Evolutionary conservation across 2,113 vertebrate species (phyloP), one percentile per base, ranked within the genome.

Genomic region (Pachypanchax playfairii): DNA sequence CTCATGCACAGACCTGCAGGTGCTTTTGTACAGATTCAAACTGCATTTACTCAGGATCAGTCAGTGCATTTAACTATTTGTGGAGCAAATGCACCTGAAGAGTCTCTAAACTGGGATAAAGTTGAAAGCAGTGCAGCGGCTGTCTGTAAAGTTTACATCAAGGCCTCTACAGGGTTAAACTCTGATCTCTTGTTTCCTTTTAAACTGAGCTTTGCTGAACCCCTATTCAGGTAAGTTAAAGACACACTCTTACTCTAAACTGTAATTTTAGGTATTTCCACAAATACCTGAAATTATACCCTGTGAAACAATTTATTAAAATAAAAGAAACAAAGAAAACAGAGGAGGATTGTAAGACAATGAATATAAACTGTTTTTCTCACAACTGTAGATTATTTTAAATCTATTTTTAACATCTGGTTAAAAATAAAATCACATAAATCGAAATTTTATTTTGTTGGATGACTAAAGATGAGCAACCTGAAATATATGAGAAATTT

Each of bases 201-300:
- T 58, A 75, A 52, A 55, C 53, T n/a, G 42, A 41, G 25, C 50
- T 12, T 66, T 38, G 47, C 20, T 63, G 5, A n/a, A 28, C n/a
- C 35, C 63, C 41, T 28, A 54, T 43, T 28, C 49, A 58, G 13
- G 60, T 41, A 56, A 55, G 50, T 51, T 63, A 11, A 73, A 71
- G 51, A 52, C 59, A 38, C 48, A 48, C 9, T 38, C 48, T 47
- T 9, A 52, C 36, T 1, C 10, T 52, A 79, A 81, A 73, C 71
- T 60, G 41, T 77, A 38, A 77, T 79, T 79, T 79, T 26, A 46
- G 70, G 65, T 70, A 6, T 79, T 83, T 66, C 72, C 69, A 53
- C 35, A 49, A 67, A 46, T 56, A 13, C n/a, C 13, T 50, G 62
- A 25, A 29, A 49, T n/a, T n/a, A n/a, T 58, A 24, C 5, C 31